phyloP scores from a whole-genome alignment of 2,888 invertebrate species.

The Eupithecia inturbata region DNA sequence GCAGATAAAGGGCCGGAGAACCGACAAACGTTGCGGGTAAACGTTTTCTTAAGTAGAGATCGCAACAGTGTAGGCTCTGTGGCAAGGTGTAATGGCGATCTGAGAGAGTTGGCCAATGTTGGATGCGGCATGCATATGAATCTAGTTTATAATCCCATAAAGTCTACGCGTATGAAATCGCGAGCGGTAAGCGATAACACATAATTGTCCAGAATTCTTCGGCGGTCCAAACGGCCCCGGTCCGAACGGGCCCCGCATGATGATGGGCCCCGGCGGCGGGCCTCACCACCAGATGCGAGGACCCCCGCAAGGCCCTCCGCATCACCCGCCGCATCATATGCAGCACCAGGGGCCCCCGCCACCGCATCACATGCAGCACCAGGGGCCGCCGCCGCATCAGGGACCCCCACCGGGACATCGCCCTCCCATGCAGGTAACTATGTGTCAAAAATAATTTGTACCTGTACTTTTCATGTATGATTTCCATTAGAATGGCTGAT shows the following conservation, averaged over 20 bases:
- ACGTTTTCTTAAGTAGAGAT: neutral
- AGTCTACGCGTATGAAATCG: neutral
- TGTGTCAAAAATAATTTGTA: constrained; percentile 39
- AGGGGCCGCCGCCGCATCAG: constrained; percentile 83
- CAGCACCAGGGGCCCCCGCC: constrained; percentile 77
- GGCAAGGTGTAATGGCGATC: neutral
- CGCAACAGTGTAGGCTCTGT: neutral
- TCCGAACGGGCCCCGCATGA: constrained; percentile 74
- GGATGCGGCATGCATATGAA: neutral
- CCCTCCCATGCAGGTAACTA: constrained; percentile 86
- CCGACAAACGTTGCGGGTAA: neutral
- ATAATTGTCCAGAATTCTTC: constrained; percentile 68
- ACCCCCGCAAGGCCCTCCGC: constrained; percentile 74
- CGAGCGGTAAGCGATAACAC: neutral
- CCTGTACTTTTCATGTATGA: neutral
- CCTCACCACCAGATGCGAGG: constrained; percentile 75
- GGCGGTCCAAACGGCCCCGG: constrained; percentile 79
- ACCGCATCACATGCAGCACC: constrained; percentile 73
- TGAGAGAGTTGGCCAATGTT: neutral
- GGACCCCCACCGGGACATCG: constrained; percentile 81
- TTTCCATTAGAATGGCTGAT: neutral
- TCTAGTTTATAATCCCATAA: neutral
- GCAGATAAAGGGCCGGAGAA: neutral
- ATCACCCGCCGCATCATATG: constrained; percentile 74
- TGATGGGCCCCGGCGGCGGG: constrained; percentile 58